A percentile compares a stretch with the other conserved stretches of the same genome.
These are phyloP conservation scores for Caradrina clavipalpis DNA, from an alignment of 2,888 invertebrate genomes.

Conservation along the genomic window DNA sequence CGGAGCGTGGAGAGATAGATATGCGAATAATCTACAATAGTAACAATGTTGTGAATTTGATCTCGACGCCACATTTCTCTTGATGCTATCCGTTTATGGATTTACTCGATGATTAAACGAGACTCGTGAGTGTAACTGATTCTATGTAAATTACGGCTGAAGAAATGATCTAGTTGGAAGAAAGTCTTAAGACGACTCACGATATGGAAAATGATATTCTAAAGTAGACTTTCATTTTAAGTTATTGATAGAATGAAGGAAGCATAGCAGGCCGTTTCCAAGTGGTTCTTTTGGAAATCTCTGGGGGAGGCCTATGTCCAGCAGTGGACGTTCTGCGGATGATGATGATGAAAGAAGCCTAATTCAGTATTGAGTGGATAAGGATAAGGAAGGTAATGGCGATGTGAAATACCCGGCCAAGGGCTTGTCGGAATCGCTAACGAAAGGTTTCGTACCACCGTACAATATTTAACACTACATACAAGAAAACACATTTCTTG, in stretches of 20 bases:
- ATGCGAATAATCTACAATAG: constrained; percentile 58
- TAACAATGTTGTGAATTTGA: constrained; percentile 56
- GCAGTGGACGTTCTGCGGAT: too few species aligned
- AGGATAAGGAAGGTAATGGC: neutral
- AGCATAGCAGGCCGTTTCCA: too few species aligned
- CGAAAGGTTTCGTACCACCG: too few species aligned
- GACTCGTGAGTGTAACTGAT: constrained; percentile 21
- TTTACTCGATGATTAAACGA: constrained; percentile 41
- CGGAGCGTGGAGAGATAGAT: constrained; percentile 59
- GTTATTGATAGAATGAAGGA: neutral
- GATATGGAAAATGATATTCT: neutral
- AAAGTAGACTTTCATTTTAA: neutral
- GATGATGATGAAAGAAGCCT: neutral
- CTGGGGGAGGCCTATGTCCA: too few species aligned
- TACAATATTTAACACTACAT: too few species aligned
- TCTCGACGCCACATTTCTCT: constrained; percentile 51
- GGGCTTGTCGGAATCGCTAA: too few species aligned
- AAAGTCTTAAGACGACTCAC: neutral
- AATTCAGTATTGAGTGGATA: neutral
- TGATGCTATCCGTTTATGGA: constrained; percentile 38
- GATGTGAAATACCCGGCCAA: neutral
- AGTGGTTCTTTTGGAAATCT: too few species aligned
- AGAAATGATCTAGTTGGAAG: constrained; percentile 1
- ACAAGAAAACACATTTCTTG: too few species aligned
- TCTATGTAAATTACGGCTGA: constrained; percentile 14